These are phyloP conservation scores for Tragelaphus scriptus DNA, from an alignment of 2,113 vertebrate species.

Conservation along the genomic window DNA sequence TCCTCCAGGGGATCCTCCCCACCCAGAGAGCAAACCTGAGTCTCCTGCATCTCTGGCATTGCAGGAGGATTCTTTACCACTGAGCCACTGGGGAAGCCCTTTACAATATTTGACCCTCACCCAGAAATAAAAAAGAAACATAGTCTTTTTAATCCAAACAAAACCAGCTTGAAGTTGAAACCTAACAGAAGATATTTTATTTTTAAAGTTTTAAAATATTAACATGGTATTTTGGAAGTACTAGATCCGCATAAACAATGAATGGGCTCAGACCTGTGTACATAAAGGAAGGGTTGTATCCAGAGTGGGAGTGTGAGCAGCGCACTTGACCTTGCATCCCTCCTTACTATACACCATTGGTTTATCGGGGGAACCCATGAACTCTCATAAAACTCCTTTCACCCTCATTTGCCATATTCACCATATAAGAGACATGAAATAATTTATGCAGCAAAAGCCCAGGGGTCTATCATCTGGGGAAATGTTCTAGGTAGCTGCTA, in stretches of 20 bases:
- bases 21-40: neutral
- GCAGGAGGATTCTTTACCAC: neutral
- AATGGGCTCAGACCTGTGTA: neutral
- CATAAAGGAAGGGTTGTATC: neutral
- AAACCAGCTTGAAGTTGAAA: neutral
- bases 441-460: neutral
- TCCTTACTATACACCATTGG: neutral
- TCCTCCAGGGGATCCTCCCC: neutral
- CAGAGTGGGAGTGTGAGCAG: fast-evolving
- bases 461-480: neutral
- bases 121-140: neutral
- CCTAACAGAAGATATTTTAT: neutral
- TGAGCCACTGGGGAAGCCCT: neutral
- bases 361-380: neutral
- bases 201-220: neutral
- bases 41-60: fast-evolving
- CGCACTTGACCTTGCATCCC: neutral
- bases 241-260: neutral
- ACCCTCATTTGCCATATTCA: neutral
- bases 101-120: neutral
- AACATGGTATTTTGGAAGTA: neutral
- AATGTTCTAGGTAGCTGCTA: slow-evolving; percentile 53
- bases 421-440: neutral
- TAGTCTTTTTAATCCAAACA: neutral
- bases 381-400: neutral